Base-by-base conservation (phyloP, 2,113 vertebrate genomes). In the Antechinus stuartii region DNA sequence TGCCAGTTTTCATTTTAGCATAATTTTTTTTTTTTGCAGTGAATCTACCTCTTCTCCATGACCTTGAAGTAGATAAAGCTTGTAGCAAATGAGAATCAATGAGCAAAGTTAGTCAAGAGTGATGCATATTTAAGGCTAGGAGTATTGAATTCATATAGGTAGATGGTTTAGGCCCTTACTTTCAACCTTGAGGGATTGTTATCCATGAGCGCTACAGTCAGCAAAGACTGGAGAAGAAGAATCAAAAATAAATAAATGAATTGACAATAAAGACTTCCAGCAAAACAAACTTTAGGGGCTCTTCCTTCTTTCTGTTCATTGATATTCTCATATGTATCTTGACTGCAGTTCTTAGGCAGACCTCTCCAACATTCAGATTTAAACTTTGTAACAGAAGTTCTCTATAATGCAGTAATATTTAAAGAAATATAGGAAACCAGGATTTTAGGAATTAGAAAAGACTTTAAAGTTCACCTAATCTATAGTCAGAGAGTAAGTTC, bases 31-130 rank as follows among this genome's bases (percentile, higher is more conserved):
- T 91, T 9, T 42, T 12, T 54, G 57, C 26, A 50, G 19, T 0
- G 7, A 2, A 89, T 94, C 54, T 26, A 22, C 76, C 47, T 10
- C 53, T 0, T 90, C 46, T 97, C 30, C 93, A 0, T 91, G 90
- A 55, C 47, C 96, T 27, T 30, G 68, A 49, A 55, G 90, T 10
- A 0, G 14, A 92, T 55, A 68, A 53, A 47, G 3, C 76, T 84
- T 96, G 27, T 90, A 84, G 89, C 91, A 96, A 92, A 92, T 97
- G 94, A 97, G 95, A 97, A 98, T 97, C 84, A 96, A 97, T 98
- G 97, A 97, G 76, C 12, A 0, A 30, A 95, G 90, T 96, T 95
- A 98, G 92, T 96, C 94, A 98, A 93, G 0, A 0, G 68, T 96
- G 95, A 92, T 61, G n/a, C 56, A 92, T 97, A 92, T 97, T 96